Conservation (phyloP, 2,888 invertebrate genomes). For the Mellilla xanthometata region DNA sequence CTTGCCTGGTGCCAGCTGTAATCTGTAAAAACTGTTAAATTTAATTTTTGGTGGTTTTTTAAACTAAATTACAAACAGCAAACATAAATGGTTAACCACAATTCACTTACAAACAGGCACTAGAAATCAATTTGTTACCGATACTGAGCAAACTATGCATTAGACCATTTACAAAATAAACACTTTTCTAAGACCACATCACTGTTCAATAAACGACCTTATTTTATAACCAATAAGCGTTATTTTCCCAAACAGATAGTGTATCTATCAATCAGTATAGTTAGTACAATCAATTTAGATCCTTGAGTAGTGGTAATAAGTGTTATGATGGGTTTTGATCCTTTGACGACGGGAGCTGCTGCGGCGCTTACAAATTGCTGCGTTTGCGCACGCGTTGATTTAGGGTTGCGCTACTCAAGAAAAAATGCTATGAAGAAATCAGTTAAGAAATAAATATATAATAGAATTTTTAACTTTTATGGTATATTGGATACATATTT, state of each 20-base stretch:
- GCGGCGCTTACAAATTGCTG: slow-evolving; percentile 64
- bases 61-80: no score
- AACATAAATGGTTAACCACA: slow-evolving; percentile 18
- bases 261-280: slow-evolving; percentile 6
- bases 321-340: slow-evolving; percentile 41
- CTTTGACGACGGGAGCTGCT: slow-evolving; percentile 37
- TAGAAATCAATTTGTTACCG: slow-evolving; percentile 26
- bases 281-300: slow-evolving; percentile 21
- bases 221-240: neutral
- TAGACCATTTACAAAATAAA: slow-evolving; percentile 33
- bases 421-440: no score
- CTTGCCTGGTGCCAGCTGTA: no score
- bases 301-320: slow-evolving; percentile 27
- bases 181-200: slow-evolving; percentile 24
- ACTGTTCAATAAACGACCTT: slow-evolving; percentile 6
- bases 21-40: no score
- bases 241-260: neutral
- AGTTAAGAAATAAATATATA: no score
- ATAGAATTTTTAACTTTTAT: no score
- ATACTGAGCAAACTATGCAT: slow-evolving; percentile 22
- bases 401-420: slow-evolving; percentile 53
- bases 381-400: slow-evolving; percentile 53
- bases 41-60: no score
- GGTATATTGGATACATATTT: no score
- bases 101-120: slow-evolving; percentile 15